Percentiles rank a stretch among this genome's conserved stretches.
Conservation (phyloP, 2,113 vertebrate species). For the Scomber colias region DNA sequence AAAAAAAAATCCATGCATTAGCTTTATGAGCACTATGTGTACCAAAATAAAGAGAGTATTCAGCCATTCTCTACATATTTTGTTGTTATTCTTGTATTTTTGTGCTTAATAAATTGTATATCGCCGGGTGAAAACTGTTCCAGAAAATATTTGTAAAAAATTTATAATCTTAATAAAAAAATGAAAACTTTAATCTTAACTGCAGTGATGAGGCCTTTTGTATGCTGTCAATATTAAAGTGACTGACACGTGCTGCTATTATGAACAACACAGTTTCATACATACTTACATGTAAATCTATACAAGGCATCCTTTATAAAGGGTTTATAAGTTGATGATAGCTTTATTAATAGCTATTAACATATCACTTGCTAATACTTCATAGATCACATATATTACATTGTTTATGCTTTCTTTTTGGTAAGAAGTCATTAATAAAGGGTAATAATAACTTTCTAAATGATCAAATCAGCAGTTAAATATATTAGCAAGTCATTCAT, state of each 20-base stretch:
- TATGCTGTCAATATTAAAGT: background rate
- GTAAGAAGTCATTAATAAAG: no score
- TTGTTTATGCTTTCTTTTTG: no score
- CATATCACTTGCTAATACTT: no score
- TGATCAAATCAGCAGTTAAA: no score
- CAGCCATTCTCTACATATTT: conserved; percentile 85
- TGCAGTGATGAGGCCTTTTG: conserved; percentile 13
- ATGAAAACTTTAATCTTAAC: conserved; percentile 62
- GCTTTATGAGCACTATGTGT: conserved; percentile 89
- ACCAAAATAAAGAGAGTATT: conserved; percentile 89
- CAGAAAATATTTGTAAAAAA: conserved; percentile 92
- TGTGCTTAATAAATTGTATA: conserved; percentile 93
- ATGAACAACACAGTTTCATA: background rate
- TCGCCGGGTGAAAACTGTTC: conserved; percentile 95
- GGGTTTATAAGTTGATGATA: background rate
- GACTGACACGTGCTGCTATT: background rate
- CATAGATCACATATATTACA: no score
- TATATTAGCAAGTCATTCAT: no score
- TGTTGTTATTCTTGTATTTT: conserved; percentile 91
- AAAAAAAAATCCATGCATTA: conserved; percentile 79
- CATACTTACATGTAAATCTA: background rate
- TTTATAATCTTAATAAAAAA: conserved; percentile 96
- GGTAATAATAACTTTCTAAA: no score
- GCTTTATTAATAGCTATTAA: no score
- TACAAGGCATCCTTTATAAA: background rate